Percentiles rank a stretch among this genome's conserved stretches.
Conservation (phyloP, 2,797 vertebrate species). For the Varecia variegata region DNA sequence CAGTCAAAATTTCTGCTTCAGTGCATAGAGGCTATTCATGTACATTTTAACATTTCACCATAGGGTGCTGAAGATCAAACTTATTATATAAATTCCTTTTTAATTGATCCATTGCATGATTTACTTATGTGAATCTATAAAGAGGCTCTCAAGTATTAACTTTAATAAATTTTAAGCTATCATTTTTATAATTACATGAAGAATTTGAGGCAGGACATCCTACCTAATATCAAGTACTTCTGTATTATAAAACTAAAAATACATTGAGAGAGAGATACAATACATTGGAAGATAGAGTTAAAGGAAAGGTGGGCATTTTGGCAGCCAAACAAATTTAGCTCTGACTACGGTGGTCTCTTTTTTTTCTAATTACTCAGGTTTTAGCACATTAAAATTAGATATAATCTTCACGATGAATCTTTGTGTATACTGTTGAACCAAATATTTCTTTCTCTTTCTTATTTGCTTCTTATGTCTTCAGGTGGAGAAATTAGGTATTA, state of each 20-base stretch:
- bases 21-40: background rate
- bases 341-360: background rate
- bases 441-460: background rate
- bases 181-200: background rate
- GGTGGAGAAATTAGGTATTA: slow-evolving; percentile 33
- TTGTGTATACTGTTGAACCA: background rate
- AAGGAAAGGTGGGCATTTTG: background rate
- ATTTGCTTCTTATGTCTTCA: background rate
- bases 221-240: background rate
- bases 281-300: background rate
- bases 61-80: background rate
- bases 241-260: slow-evolving; percentile 35
- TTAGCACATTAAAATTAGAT: slow-evolving; percentile 8
- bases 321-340: background rate
- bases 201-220: background rate
- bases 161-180: background rate
- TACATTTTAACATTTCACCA: background rate
- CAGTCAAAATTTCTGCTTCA: slow-evolving; percentile 10
- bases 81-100: background rate
- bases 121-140: background rate
- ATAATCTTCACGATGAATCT: background rate
- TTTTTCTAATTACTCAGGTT: slow-evolving; percentile 33
- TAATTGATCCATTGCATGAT: background rate
- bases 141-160: slow-evolving; percentile 6
- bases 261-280: background rate